phyloP scores from a whole-genome alignment of 2,113 vertebrate genomes.

The Aldabrachelys gigantea region DNA sequence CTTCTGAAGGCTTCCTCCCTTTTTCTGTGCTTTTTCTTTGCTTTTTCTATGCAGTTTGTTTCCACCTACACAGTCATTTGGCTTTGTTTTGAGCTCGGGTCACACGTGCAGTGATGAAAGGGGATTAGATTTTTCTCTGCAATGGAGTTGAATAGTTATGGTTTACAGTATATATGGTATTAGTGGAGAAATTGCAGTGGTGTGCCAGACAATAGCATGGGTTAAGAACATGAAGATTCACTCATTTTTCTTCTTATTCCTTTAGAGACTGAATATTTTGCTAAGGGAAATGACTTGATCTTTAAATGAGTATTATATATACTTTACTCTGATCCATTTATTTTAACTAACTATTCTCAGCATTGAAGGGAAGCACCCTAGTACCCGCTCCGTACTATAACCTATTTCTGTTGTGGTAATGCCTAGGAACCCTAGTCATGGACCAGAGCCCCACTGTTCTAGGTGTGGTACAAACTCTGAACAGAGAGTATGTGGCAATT shows the following conservation, averaged over 20 bases:
- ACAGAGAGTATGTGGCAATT: accelerated
- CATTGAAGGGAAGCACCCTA: accelerated
- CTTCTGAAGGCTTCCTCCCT: not conserved
- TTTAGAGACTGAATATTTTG: accelerated
- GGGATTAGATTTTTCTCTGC: not conserved
- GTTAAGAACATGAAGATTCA: not conserved
- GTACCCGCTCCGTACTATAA: accelerated
- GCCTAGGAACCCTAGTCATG: accelerated
- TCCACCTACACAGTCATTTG: not conserved
- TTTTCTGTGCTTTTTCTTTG: not conserved
- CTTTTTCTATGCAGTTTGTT: accelerated
- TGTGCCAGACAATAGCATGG: not conserved
- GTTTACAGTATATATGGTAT: accelerated
- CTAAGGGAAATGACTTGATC: accelerated
- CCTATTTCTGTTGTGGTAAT: accelerated
- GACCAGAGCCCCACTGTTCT: accelerated
- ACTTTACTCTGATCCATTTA: accelerated
- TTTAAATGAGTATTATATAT: not conserved
- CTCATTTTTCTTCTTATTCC: not conserved
- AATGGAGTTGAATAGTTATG: not conserved
- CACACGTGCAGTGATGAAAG: accelerated
- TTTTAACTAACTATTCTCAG: accelerated
- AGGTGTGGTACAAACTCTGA: accelerated
- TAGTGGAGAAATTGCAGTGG: accelerated
- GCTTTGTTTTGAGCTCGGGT: not conserved